Evolutionary conservation across 2,113 vertebrate genomes (phyloP).

Genomic region (Phoxinus phoxinus): DNA sequence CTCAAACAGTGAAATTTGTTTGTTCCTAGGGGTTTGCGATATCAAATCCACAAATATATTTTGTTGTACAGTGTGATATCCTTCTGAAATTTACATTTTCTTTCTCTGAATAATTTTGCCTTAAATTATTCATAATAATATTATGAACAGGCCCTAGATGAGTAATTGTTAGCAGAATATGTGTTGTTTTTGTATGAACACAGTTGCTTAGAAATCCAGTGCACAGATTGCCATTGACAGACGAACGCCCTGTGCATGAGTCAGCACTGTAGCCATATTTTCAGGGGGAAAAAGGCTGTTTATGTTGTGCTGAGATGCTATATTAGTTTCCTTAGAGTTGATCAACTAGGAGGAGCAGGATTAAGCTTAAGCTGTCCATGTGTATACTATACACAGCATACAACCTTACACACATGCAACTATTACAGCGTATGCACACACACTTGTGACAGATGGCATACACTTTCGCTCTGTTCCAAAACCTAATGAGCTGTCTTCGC

Average conservation of each 20-base stretch:
- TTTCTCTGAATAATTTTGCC: background rate
- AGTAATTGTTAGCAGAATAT: background rate
- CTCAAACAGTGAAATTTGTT: background rate
- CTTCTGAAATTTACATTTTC: background rate
- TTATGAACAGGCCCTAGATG: background rate
- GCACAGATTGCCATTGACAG: background rate
- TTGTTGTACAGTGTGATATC: background rate
- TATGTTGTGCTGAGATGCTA: background rate
- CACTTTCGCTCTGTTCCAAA: constrained; percentile 34
- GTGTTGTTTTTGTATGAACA: background rate
- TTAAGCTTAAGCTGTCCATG: background rate
- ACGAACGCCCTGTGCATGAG: background rate
- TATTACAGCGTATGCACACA: constrained; percentile 24
- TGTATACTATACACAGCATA: background rate
- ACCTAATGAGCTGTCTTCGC: constrained; percentile 15
- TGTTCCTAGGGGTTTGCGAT: background rate
- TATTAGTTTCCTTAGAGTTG: background rate
- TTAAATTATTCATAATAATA: constrained; percentile 5
- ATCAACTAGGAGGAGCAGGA: background rate
- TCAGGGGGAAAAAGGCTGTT: background rate
- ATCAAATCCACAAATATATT: background rate
- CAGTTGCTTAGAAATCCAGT: background rate
- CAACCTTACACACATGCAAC: constrained; percentile 23
- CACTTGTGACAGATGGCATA: constrained; percentile 50
- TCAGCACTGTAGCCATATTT: constrained; percentile 1